Percentiles rank a stretch among this genome's conserved stretches.
Evolutionary conservation across 2,113 vertebrate species (phyloP).

Genomic region (Periophthalmodon schlosseri): DNA sequence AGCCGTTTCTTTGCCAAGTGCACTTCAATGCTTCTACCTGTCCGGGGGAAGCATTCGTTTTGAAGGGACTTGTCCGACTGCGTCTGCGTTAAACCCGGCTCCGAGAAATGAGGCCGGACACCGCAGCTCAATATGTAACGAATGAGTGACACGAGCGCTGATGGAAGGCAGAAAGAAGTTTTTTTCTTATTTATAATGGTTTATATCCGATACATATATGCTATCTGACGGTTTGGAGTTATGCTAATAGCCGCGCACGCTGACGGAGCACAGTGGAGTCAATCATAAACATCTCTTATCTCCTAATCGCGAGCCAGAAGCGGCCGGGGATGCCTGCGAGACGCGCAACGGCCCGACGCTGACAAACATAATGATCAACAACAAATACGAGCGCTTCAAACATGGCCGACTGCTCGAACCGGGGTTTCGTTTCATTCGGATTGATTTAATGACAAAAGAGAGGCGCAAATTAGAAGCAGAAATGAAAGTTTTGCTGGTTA

Average conservation of each 20-base stretch:
- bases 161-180: constrained; percentile 49
- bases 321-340: constrained; percentile 64
- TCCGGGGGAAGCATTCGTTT: constrained; percentile 42
- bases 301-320: constrained; percentile 68
- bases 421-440: constrained; percentile 32
- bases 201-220: constrained; percentile 54
- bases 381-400: constrained; percentile 45
- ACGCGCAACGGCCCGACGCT: constrained; percentile 42
- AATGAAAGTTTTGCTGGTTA: constrained; percentile 58
- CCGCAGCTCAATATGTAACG: constrained; percentile 21
- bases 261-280: constrained; percentile 70
- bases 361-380: constrained; percentile 63
- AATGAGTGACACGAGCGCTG: constrained; percentile 48
- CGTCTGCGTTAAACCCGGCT: constrained; percentile 33
- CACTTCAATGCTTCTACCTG: constrained; percentile 49
- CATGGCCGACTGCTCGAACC: not conserved
- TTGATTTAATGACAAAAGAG: constrained; percentile 51
- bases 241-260: constrained; percentile 66
- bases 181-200: constrained; percentile 61
- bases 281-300: constrained; percentile 72
- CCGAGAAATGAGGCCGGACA: constrained; percentile 58
- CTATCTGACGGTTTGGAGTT: constrained; percentile 49
- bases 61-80: constrained; percentile 44
- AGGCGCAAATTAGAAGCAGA: constrained; percentile 44
- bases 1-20: constrained; percentile 44